Percentiles rank a stretch among this genome's conserved stretches.
phyloP scores from a whole-genome alignment of 1,140 invertebrate species.

The Camponotus floridanus region DNA sequence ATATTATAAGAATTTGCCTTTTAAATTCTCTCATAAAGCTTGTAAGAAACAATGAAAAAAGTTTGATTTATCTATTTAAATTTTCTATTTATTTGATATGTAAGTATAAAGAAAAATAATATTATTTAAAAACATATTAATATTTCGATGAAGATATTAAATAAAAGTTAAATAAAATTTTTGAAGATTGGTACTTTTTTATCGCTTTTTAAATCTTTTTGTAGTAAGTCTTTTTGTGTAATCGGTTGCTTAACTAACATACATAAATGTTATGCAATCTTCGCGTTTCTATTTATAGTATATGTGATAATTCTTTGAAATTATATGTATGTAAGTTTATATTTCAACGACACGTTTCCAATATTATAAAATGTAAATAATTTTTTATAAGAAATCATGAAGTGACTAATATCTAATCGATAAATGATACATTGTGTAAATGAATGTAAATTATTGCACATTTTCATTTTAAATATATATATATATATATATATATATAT shows the following conservation, averaged over 20 bases:
- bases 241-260: not conserved
- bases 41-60: not conserved
- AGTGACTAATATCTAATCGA: not conserved
- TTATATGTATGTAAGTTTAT: not conserved
- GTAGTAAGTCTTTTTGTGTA: too few relatives aligned
- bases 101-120: not conserved
- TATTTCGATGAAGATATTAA: conserved; percentile 9
- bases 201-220: not conserved
- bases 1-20: too few relatives aligned
- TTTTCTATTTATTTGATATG: conserved; percentile 1
- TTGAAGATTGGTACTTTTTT: not conserved
- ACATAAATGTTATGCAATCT: not conserved
- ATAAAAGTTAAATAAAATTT: conserved; percentile 16
- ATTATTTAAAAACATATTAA: not conserved
- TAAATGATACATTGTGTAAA: not conserved
- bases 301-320: not conserved
- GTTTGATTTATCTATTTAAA: not conserved
- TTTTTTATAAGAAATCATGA: too few relatives aligned
- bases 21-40: not conserved
- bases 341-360: not conserved
- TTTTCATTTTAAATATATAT: not conserved
- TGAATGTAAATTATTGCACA: not conserved
- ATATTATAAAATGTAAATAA: conserved; percentile 27
- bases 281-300: not conserved
- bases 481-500: too few relatives aligned